Evolutionary conservation across 1,140 invertebrate genomes (phyloP), one percentile per base, ranked within the genome.

Genomic region (Hyles vespertilio): DNA sequence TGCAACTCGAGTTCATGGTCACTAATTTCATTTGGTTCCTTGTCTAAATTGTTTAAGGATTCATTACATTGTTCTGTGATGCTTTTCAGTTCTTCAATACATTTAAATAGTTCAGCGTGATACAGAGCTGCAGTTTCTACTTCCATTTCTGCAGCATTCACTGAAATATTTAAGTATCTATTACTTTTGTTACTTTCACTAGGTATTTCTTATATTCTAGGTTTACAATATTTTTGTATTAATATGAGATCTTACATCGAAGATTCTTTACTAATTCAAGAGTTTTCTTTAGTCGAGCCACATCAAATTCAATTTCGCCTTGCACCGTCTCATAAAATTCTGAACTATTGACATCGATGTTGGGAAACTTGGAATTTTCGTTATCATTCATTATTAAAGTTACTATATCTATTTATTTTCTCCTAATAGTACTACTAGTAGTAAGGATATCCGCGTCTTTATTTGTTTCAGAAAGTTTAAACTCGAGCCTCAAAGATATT

Each of bases 101-200:
- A 36, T 44, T 54, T 43, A 6, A 22, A 82, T 7, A 77, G 50
- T 33, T 79, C 70, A 3, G 73, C 69, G 44, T 79, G 79, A 60
- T 76, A 78, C 33, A 81, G 50, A 5, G 72, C 74, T n/a, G 81
- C 79, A 5, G 63, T 76, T 68, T 85, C 79, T 3, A 82, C 74
- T 69, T 83, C 82, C 59, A 84, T 71, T 65, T 85, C 79, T 11
- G 77, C 77, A 34, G 74, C 82, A 44, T 56, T 52, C 44, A 85
- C 82, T 83, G 56, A 68, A 73, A 47, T 48, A 48, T 48, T n/a
- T n/a, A 48, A 11, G n/a, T 11, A 11, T 10, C 5, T 5, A n/a
- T 48, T 10, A 47, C 2, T 22, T 22, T 22, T 22, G 22, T 22
- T 22, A 22, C 22, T 22, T 22, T 22, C 22, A 22, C 22, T 22